Conservation (phyloP, 2,113 vertebrate species). For the Boleophthalmus pectinirostris region DNA sequence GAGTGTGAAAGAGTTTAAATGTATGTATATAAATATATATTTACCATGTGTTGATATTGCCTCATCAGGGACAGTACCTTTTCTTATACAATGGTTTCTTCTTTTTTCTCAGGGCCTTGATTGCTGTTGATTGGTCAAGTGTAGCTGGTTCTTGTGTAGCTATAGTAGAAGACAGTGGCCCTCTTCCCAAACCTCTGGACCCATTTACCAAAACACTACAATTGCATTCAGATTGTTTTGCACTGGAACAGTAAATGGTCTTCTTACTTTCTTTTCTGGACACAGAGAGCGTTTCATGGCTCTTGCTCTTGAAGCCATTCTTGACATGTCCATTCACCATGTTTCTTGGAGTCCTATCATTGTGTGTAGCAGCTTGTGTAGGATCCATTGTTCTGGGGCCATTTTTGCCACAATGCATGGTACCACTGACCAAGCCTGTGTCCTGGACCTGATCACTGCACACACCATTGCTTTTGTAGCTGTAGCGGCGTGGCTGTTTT, state of each 20-base stretch:
- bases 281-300: not conserved
- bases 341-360: not conserved
- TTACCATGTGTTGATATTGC: not conserved
- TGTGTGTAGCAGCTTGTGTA: not conserved
- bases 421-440: constrained; percentile 25
- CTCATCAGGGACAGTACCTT: constrained; percentile 24
- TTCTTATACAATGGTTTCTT: constrained; percentile 14
- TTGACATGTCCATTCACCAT: constrained; percentile 27
- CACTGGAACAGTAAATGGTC: constrained; percentile 3
- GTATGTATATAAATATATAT: not conserved
- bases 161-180: not conserved
- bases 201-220: not conserved
- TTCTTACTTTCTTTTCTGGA: not conserved
- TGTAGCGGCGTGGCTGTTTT: not conserved
- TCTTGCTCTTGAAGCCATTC: constrained; percentile 5
- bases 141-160: constrained; percentile 6
- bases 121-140: not conserved
- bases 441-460: not conserved
- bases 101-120: constrained; percentile 2
- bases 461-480: constrained; percentile 1
- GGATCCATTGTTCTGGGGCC: not conserved
- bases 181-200: not conserved
- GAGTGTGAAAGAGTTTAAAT: not conserved
- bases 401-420: not conserved
- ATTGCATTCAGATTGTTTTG: not conserved